Base-by-base conservation (phyloP, 2,113 vertebrate genomes). In the Corythoichthys intestinalis region DNA sequence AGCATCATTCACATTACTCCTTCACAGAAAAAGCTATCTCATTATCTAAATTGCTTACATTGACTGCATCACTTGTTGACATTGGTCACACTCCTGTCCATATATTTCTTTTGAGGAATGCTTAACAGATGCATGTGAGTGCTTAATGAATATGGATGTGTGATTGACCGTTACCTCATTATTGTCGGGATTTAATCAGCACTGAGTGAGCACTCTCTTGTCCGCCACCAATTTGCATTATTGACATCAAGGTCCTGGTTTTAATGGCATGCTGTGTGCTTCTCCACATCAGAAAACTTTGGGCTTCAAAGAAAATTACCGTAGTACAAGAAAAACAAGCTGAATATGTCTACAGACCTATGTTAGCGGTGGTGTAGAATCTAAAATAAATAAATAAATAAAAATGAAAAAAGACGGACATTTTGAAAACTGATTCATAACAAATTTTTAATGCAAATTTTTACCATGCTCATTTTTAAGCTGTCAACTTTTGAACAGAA, bases 101-200 rank as follows among this genome's bases (percentile, higher is more conserved):
- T 73, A 76, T 78, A 71, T 68, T 70, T 53, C 61, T 61, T 8
- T 53, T 69, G 71, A 73, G 73, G 64, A 80, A 84, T 77, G 82
- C 77, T 85, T 84, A 87, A 84, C 74, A 73, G 68, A 80, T 57
- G 76, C 74, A 78, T 77, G 85, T 68, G 75, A 70, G 57, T 11
- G 68, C 69, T 76, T 68, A 71, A 81, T 86, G 74, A 85, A 83
- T 85, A 82, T 78, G 67, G 71, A 70, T 77, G 80, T 85, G 34
- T 75, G 76, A 85, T 81, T 84, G 20, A 53, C 78, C 60, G 65
- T 75, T 69, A 72, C 46, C 71, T 83, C 78, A 80, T 82, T 82
- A 85, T 77, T 2, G 57, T 65, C 80, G 61, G 79, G 71, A 78
- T 85, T 87, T 86, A 88, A 90, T 87, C 87, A 86, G 76, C 17